Evolutionary conservation across 1,140 invertebrate species (phyloP).

Genomic region (Brachionus paranguensis): DNA sequence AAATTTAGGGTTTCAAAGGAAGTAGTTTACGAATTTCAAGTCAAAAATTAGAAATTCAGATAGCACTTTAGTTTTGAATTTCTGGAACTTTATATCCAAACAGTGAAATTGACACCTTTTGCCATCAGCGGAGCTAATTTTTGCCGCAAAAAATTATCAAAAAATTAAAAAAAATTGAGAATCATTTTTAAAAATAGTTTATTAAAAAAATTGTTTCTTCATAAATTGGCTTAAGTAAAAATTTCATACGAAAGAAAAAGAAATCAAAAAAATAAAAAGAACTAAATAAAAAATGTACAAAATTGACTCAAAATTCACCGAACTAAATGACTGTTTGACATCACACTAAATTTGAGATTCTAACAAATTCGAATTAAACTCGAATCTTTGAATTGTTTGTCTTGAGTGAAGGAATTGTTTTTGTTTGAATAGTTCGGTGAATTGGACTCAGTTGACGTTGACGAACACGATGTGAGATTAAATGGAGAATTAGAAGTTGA

Average conservation of each 20-base stretch:
- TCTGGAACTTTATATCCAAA: no score
- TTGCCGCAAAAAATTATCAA: no score
- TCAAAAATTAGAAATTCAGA: no score
- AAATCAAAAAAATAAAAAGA: background rate
- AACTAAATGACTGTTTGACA: background rate
- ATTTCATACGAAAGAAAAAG: background rate
- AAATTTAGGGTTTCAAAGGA: no score
- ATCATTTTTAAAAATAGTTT: background rate
- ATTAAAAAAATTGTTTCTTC: background rate
- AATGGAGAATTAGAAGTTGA: background rate
- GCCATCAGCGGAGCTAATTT: no score
- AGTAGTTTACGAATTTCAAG: no score
- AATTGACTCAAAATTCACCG: background rate
- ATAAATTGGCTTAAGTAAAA: background rate
- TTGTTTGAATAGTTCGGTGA: background rate
- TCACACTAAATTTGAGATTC: background rate
- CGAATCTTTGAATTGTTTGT: background rate
- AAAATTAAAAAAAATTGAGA: background rate
- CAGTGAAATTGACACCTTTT: no score
- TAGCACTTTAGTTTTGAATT: no score
- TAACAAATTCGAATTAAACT: constrained; percentile 22
- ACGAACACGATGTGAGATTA: background rate
- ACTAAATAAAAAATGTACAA: background rate
- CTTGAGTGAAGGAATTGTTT: background rate
- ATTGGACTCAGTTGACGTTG: background rate